These are phyloP conservation scores for Saiga tatarica DNA, from an alignment of 2,113 vertebrate genomes.

Conservation along the genomic window DNA sequence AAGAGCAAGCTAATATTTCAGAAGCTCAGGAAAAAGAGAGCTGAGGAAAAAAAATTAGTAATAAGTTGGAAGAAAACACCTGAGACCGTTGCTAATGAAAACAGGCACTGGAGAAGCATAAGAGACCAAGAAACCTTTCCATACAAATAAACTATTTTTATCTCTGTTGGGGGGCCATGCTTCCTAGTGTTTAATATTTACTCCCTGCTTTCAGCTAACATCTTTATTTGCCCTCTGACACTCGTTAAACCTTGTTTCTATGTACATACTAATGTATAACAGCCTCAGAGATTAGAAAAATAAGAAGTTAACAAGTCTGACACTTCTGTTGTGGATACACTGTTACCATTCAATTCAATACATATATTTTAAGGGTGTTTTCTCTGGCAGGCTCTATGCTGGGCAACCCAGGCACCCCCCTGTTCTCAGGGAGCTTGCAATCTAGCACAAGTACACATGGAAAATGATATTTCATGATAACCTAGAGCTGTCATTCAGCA, in stretches of 20 bases:
- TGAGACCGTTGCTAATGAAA: slow-evolving; percentile 55
- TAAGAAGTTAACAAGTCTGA: background rate
- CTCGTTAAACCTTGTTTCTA: background rate
- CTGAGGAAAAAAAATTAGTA: slow-evolving; percentile 17
- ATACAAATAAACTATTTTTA: background rate
- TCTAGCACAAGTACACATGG: background rate
- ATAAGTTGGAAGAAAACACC: slow-evolving; percentile 45
- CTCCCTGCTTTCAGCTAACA: background rate
- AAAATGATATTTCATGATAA: background rate
- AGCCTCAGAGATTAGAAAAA: background rate
- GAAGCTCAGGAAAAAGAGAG: background rate
- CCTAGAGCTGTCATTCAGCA: background rate
- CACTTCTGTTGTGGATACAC: background rate
- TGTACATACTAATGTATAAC: background rate
- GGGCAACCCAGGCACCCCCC: rapidly evolving
- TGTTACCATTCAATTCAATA: background rate
- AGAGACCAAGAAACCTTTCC: background rate
- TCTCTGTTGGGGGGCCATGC: background rate
- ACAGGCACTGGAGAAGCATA: background rate
- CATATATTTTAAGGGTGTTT: background rate
- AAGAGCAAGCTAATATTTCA: slow-evolving; percentile 60
- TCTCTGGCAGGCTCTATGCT: background rate
- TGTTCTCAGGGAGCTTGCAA: background rate
- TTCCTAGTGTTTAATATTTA: slow-evolving; percentile 10
- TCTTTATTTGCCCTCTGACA: slow-evolving; percentile 49